Evolutionary conservation across 2,888 invertebrate genomes (phyloP).

Genomic region (Cotesia congregata): DNA sequence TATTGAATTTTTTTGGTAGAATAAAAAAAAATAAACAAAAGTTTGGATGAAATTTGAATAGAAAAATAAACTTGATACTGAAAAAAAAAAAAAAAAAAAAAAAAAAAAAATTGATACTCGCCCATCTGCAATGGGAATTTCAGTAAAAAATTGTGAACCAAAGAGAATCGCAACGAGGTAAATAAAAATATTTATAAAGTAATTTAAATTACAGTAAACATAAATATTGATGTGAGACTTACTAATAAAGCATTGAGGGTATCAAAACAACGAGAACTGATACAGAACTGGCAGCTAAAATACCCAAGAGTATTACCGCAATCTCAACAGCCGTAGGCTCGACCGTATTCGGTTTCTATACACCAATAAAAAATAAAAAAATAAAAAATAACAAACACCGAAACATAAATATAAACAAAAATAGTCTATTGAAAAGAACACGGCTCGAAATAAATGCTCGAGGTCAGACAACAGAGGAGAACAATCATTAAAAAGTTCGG

Average conservation of each 20-base stretch:
- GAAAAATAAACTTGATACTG: too few species aligned
- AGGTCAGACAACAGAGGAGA: background rate
- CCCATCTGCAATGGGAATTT: too few species aligned
- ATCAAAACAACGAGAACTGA: slow-evolving; percentile 46
- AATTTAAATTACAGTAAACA: background rate
- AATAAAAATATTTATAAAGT: background rate
- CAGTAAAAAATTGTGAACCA: too few species aligned
- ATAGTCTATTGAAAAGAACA: slow-evolving; percentile 14
- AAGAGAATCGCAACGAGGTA: background rate
- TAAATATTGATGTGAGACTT: slow-evolving; percentile 40
- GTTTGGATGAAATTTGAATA: too few species aligned
- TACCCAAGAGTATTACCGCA: slow-evolving; percentile 39
- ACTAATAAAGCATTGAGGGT: slow-evolving; percentile 51
- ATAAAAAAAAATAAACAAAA: too few species aligned
- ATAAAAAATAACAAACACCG: slow-evolving; percentile 33
- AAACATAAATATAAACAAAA: slow-evolving; percentile 48
- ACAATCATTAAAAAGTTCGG: background rate
- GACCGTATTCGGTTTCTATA: slow-evolving; percentile 35
- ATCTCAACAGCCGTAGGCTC: slow-evolving; percentile 37
- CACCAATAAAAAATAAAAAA: slow-evolving; percentile 18
- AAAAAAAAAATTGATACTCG: too few species aligned
- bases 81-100: too few species aligned
- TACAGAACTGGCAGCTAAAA: slow-evolving; percentile 36
- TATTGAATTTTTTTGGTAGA: too few species aligned
- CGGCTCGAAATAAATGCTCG: background rate